Evolutionary conservation across 2,113 vertebrate genomes (phyloP).

Genomic region (Paramormyrops kingsleyae): DNA sequence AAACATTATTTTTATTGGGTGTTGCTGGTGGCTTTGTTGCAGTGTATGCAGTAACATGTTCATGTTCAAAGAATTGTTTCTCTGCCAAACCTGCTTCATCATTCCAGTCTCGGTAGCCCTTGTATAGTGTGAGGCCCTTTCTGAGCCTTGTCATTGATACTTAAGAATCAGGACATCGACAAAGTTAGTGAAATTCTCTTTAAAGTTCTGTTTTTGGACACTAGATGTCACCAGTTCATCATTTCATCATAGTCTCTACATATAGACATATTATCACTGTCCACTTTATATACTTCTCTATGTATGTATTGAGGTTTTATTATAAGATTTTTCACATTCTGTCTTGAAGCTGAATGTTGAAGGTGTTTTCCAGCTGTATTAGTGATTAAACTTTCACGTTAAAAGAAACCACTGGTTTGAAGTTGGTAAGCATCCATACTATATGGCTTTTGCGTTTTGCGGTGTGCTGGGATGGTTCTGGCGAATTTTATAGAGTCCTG

Average conservation of each 20-base stretch:
- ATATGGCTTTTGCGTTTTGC: background rate
- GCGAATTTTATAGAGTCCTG: background rate
- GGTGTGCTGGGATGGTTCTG: background rate
- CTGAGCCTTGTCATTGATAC: background rate
- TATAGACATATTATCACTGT: background rate
- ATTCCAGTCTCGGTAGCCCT: background rate
- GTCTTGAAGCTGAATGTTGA: background rate
- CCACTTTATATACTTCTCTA: background rate
- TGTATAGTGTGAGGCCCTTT: background rate
- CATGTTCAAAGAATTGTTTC: background rate
- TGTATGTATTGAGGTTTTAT: background rate
- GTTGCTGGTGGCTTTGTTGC: background rate
- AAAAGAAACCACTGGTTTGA: background rate
- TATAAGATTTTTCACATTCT: background rate
- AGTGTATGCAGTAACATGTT: background rate
- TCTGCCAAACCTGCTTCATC: background rate
- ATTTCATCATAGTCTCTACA: background rate
- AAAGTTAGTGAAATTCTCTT: background rate
- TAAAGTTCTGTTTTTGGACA: background rate
- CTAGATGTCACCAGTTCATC: background rate
- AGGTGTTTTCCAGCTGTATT: background rate
- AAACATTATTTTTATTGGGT: background rate
- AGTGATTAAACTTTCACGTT: background rate
- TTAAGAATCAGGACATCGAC: background rate
- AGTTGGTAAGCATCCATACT: background rate